Evolutionary conservation across 2,888 invertebrate genomes (phyloP), one percentile per base, ranked within the genome.

Genomic region (Alentia gelatinosa): DNA sequence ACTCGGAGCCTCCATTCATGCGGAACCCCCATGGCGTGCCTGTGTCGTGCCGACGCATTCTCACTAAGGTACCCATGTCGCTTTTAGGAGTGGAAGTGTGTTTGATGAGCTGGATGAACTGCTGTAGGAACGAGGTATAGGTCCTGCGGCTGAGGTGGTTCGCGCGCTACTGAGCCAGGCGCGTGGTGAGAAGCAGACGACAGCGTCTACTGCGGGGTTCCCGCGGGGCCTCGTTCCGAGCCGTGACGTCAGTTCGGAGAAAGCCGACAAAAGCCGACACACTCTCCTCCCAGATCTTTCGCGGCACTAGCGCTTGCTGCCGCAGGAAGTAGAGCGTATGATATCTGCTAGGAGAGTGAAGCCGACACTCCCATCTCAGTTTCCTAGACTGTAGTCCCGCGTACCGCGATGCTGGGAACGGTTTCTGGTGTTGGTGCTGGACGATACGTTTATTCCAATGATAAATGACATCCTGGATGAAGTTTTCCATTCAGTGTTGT

Each of bases 11-110:
- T 33, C 95, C 95, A 91, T 95, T 94, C 94, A 95, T 94, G 39
- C 94, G 94, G 93, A 95, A 95, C 89, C 95, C 95, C 95, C 95
- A 95, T 47, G 94, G 94, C 86, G 94, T 94, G 74, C 94, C 93
- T 26, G 94, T 94, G 56, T 94, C 93, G 37, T 93, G 92, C 47
- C 95, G 92, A 74, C 94, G 92, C 88, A 95, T 92, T 35, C 93
- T 92, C 74, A 95, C 93, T 26, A 94, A 26, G 7, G 40, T 89
- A n/a, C 88, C 86, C 92, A 92, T 92, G 15, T 12, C n/a, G 63
- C 5, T 63, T 63, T 63, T 19, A n/a, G n/a, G 26, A 5, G 63
- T 5, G 5, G 5, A 63, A 12, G 15, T 5, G 19, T 63, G n/a
- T n/a, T n/a, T n/a, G n/a, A n/a, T 47, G 47, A 12, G 47, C 19